phyloP scores from a whole-genome alignment of 2,888 invertebrate species.

The Opisthograptis luteolata region DNA sequence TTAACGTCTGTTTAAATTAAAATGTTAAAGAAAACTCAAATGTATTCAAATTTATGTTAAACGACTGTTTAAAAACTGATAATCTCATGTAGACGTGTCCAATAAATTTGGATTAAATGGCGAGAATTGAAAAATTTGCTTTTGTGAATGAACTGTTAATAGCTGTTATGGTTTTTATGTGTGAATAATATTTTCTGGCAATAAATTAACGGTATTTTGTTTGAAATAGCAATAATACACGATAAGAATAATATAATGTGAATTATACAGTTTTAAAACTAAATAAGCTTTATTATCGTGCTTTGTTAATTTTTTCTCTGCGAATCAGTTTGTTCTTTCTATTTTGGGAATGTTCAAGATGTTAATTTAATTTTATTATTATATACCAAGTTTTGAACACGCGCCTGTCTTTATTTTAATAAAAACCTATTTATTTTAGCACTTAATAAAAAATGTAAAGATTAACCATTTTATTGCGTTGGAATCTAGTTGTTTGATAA shows the following conservation, averaged over 20 bases:
- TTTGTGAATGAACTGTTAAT: conserved; percentile 31
- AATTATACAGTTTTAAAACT: neutral
- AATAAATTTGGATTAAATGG: conserved; percentile 44
- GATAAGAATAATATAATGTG: no score
- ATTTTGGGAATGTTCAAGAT: no score
- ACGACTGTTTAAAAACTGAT: conserved; percentile 40
- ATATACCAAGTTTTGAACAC: no score
- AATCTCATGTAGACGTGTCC: conserved; percentile 41
- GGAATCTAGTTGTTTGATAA: no score
- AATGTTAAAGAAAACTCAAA: conserved; percentile 31
- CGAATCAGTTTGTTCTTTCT: no score
- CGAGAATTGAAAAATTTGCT: conserved; percentile 28
- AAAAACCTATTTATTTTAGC: no score
- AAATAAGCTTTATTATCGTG: no score
- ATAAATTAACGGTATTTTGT: conserved; percentile 5
- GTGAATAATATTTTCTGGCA: conserved; percentile 15
- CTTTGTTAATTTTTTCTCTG: no score
- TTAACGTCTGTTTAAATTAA: conserved; percentile 24
- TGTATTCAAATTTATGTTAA: conserved; percentile 54
- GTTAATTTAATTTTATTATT: no score
- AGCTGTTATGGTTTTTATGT: conserved; percentile 24
- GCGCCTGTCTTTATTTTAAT: no score
- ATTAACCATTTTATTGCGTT: no score
- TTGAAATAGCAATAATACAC: neutral
- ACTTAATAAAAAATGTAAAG: no score